Conservation (phyloP, 2,797 vertebrate genomes). For the Poeciliopsis infans region DNA sequence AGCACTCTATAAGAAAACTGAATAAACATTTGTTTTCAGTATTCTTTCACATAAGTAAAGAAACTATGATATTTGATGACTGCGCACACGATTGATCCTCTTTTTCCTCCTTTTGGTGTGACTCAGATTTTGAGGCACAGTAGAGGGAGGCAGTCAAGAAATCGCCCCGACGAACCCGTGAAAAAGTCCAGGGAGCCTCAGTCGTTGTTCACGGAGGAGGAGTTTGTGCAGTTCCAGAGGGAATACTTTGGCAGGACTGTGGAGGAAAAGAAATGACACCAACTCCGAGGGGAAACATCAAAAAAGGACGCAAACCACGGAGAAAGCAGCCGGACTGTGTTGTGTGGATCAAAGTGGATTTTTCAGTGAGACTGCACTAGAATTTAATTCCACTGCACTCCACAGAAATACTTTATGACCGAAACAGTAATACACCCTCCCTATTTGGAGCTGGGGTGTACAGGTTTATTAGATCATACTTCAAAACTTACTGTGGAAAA, state of each 20-base stretch:
- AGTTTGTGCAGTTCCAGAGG: constrained; percentile 83
- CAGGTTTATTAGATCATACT: not conserved
- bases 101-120: constrained; percentile 6
- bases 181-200: constrained; percentile 48
- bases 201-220: constrained; percentile 79
- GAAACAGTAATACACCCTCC: not conserved
- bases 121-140: constrained; percentile 72
- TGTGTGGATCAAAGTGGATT: not conserved
- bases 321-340: not conserved
- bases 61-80: not conserved
- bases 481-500: not conserved
- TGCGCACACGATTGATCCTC: not conserved
- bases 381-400: not conserved
- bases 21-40: not conserved
- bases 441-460: not conserved
- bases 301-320: constrained; percentile 3
- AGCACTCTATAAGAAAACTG: not conserved
- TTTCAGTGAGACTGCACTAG: not conserved
- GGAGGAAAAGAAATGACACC: constrained; percentile 45
- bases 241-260: constrained; percentile 80
- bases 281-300: not conserved
- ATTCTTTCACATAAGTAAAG: not conserved
- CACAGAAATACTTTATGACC: not conserved
- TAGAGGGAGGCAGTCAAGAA: constrained; percentile 70
- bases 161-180: constrained; percentile 23